phyloP scores from a whole-genome alignment of 2,888 invertebrate species.

The Drosophila pseudotakahashii region DNA sequence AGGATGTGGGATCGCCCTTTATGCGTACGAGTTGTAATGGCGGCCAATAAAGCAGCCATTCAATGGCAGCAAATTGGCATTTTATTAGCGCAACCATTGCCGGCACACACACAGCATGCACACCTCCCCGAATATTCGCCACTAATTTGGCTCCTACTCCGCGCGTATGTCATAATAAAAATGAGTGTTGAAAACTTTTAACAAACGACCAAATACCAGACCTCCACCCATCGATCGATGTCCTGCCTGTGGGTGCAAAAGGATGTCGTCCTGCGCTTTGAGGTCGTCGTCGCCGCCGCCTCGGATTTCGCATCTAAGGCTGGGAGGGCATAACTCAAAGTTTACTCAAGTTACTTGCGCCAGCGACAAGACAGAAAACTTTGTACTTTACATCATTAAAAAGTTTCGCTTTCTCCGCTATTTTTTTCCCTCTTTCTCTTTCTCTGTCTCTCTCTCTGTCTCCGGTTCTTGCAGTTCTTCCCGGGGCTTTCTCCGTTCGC shows the following conservation, averaged over 20 bases:
- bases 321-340: slow-evolving; percentile 77
- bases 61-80: slow-evolving; percentile 78
- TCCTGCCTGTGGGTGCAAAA: slow-evolving; percentile 49
- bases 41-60: slow-evolving; percentile 75
- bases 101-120: neutral
- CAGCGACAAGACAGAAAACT: slow-evolving; percentile 79
- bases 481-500: slow-evolving; percentile 8
- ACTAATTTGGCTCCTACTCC: slow-evolving; percentile 61
- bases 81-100: slow-evolving; percentile 64
- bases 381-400: slow-evolving; percentile 83
- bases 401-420: slow-evolving; percentile 75
- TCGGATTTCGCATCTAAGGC: slow-evolving; percentile 36
- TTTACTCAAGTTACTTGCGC: slow-evolving; percentile 77
- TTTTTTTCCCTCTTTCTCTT: slow-evolving; percentile 28
- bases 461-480: slow-evolving; percentile 25
- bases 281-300: slow-evolving; percentile 58
- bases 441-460: slow-evolving; percentile 8
- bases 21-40: slow-evolving; percentile 78
- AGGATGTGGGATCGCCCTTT: slow-evolving; percentile 56
- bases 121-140: neutral
- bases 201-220: slow-evolving; percentile 76
- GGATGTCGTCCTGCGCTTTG: slow-evolving; percentile 68
- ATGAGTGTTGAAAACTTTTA: slow-evolving; percentile 76
- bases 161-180: slow-evolving; percentile 78
- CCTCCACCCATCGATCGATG: slow-evolving; percentile 63